Evolutionary conservation across 2,113 vertebrate genomes (phyloP).

Genomic region (Phocoena sinus): DNA sequence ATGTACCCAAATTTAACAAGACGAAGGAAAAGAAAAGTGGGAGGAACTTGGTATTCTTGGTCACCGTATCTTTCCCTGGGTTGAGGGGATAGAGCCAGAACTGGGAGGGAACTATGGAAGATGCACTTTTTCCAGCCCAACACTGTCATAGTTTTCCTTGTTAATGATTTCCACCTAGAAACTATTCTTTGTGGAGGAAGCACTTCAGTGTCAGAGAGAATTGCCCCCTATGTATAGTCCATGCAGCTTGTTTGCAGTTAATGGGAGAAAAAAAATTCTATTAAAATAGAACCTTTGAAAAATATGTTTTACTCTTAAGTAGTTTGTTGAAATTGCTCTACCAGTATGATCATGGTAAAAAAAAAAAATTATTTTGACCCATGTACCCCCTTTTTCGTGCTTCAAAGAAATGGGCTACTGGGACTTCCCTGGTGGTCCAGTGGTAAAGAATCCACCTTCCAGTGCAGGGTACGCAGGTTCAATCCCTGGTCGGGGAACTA

Average conservation of each 20-base stretch:
- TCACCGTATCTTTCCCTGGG: background rate
- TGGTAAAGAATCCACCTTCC: too few species aligned
- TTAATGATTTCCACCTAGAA: background rate
- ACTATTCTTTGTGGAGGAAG: background rate
- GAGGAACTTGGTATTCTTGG: background rate
- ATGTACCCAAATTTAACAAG: background rate
- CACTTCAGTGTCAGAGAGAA: background rate
- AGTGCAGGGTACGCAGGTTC: too few species aligned
- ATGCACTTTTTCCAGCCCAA: background rate
- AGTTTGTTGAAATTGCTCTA: background rate
- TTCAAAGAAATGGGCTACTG: background rate
- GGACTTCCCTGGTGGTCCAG: too few species aligned
- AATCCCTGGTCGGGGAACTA: too few species aligned
- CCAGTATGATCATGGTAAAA: background rate
- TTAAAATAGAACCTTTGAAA: background rate
- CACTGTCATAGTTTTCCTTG: background rate
- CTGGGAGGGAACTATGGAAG: background rate
- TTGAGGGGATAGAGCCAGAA: background rate
- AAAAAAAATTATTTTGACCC: background rate
- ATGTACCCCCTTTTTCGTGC: background rate
- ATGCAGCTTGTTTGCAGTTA: background rate
- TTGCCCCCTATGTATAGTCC: background rate
- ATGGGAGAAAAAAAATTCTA: background rate
- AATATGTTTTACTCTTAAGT: background rate
- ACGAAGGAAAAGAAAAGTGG: background rate